A percentile compares a stretch with the other conserved stretches of the same genome.
phyloP scores from a whole-genome alignment of 2,113 vertebrate species.

The Hippocampus abdominalis region DNA sequence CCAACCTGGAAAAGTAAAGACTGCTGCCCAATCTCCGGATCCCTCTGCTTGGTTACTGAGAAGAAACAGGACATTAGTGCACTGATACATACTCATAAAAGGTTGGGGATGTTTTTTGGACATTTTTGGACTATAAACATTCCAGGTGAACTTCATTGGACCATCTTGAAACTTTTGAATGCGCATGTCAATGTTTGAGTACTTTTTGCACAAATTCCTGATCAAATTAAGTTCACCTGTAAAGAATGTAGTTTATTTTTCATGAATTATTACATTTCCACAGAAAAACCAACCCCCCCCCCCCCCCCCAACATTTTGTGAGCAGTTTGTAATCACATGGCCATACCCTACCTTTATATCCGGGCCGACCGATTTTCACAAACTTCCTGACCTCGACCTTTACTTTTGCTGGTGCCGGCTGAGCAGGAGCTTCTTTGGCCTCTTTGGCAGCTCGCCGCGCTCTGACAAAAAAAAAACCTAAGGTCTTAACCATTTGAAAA shows the following conservation, averaged over 20 bases:
- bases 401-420: constrained; percentile 94
- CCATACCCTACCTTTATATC: constrained; percentile 85
- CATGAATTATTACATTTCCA: background rate
- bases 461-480: constrained; percentile 52
- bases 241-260: no score
- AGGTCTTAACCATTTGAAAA: background rate
- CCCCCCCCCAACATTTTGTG: background rate
- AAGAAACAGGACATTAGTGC: constrained; percentile 1
- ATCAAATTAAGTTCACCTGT: no score
- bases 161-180: background rate
- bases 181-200: background rate
- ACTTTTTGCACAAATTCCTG: background rate
- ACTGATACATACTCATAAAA: background rate
- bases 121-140: background rate
- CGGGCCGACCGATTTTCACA: constrained; percentile 95
- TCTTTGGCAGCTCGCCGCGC: constrained; percentile 92
- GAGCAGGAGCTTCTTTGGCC: constrained; percentile 94
- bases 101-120: background rate
- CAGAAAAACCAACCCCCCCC: background rate
- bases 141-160: background rate
- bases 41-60: constrained; percentile 94
- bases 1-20: constrained; percentile 93
- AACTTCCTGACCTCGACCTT: constrained; percentile 99
- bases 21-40: constrained; percentile 89
- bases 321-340: background rate